Evolutionary conservation across 2,797 vertebrate species (phyloP).

Genomic region (Squalus acanthias): DNA sequence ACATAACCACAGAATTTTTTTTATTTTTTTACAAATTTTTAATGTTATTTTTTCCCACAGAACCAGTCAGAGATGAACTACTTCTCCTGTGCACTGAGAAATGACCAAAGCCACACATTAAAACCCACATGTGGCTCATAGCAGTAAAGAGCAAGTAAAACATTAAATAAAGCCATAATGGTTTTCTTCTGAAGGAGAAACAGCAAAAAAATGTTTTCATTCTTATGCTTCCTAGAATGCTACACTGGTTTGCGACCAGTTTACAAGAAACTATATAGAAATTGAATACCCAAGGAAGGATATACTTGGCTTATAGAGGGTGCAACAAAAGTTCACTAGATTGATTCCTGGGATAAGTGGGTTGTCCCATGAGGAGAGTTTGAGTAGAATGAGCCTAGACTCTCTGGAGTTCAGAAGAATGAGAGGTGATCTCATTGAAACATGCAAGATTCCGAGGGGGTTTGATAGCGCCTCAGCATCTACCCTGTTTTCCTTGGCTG

Average conservation of each 20-base stretch:
- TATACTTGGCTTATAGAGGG: no score
- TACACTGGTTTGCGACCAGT: not conserved
- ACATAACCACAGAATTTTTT: not conserved
- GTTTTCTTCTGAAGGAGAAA: not conserved
- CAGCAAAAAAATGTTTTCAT: not conserved
- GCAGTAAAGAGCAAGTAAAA: constrained; percentile 16
- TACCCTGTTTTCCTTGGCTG: no score
- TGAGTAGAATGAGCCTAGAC: no score
- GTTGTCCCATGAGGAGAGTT: no score
- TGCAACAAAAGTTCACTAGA: no score
- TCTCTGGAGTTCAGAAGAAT: no score
- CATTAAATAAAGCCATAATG: not conserved
- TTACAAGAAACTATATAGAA: not conserved
- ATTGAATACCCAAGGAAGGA: not conserved
- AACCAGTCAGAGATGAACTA: not conserved
- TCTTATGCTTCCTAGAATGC: not conserved
- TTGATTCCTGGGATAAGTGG: no score
- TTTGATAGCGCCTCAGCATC: no score
- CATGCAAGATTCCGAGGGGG: no score
- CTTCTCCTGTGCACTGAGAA: not conserved
- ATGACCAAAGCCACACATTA: not conserved
- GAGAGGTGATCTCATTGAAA: no score
- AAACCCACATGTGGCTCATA: not conserved
- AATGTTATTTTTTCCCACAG: not conserved
- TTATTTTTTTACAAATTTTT: not conserved